Base-by-base conservation (phyloP, 2,797 vertebrate genomes). In the Parauchenoglanis ngamensis region DNA sequence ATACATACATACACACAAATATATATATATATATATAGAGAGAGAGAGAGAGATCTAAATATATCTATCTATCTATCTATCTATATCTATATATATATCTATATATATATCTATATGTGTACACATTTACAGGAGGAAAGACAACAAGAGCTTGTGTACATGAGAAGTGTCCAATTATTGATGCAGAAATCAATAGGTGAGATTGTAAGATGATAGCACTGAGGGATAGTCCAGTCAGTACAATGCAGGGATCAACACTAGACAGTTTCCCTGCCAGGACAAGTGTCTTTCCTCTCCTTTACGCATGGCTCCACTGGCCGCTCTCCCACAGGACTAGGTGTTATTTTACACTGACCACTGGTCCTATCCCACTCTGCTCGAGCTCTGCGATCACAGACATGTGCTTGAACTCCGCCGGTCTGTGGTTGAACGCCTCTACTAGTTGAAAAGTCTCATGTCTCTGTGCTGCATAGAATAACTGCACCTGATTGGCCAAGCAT, bases 401-500 rank as follows among this genome's bases (percentile, higher is more conserved):
- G 90, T 99, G 97, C 87, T 96, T 98, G 91, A 99, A 99, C 59
- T 97, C 96, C 0, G 89, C 92, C 0, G 98, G 96, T 85, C 91
- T 93, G 93, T 97, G 96, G 96, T 99, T 99, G 91, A 99, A 99
- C 0, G 91, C 94, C 94, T 99, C 97, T 86, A 99, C 97, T 91
- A 98, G 79, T 12, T 88, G 91, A 0, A 94, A 98, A 63, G 95
- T 96, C 93, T 97, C 94, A 0, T 95, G 94, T 87, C 93, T 92
- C 87, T 97, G 95, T 0, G 97, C 95, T 10, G 96, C 96, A n/a
- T 99, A 99, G 95, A 99, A 99, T n/a, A 99, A 96, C 93, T 99
- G 97, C 90, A 98, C 97, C 94, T 99, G 97, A 94, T 95, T 99
- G 75, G 98, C 98, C 89, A 99, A 94, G 90, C 98, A 99, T 94